Evolutionary conservation across 2,113 vertebrate species (phyloP).

Genomic region (Sclerurus mexicanus): DNA sequence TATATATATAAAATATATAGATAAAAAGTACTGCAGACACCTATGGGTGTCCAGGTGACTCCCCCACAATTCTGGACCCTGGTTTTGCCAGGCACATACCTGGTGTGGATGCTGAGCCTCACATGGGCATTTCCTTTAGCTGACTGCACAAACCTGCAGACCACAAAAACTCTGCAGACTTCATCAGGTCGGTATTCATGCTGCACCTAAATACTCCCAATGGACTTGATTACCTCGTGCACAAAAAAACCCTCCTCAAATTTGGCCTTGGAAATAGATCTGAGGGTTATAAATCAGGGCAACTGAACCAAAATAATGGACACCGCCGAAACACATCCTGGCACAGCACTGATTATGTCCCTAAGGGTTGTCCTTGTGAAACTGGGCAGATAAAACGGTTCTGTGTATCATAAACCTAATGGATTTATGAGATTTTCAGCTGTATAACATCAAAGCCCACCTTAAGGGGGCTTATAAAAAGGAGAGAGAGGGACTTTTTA

Average conservation of each 20-base stretch:
- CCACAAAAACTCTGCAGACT: neutral
- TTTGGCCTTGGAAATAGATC: neutral
- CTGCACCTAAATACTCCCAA: neutral
- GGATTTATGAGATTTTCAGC: neutral
- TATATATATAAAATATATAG: neutral
- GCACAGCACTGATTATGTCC: neutral
- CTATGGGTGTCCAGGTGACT: neutral
- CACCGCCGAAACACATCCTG: neutral
- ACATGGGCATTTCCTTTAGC: neutral
- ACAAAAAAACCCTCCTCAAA: neutral
- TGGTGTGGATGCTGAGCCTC: neutral
- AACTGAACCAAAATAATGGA: neutral
- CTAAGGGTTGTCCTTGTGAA: neutral
- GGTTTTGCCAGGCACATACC: neutral
- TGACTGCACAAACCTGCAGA: neutral
- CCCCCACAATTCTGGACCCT: accelerated
- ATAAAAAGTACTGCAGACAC: neutral
- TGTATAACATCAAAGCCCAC: neutral
- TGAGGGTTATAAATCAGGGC: neutral
- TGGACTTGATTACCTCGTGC: neutral
- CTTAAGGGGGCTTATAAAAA: neutral
- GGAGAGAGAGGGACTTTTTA: neutral
- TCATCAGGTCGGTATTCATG: neutral
- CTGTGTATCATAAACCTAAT: neutral
- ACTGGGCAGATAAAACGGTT: neutral